Base-by-base conservation (phyloP, 2,797 vertebrate genomes). In the Anabas testudineus region DNA sequence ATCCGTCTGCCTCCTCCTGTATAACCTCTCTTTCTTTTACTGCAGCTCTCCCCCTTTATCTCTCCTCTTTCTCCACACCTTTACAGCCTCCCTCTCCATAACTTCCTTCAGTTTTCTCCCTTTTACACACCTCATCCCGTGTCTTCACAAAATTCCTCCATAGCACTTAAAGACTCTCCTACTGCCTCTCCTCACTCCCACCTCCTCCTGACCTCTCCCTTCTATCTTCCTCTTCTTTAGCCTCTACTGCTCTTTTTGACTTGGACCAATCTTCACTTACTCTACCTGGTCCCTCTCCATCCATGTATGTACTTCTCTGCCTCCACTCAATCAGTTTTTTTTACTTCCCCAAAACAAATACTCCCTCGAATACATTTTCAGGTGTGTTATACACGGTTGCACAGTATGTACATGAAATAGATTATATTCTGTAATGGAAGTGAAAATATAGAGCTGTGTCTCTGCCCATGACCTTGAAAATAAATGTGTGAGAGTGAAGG, bases 211-310 rank as follows among this genome's bases (percentile, higher is more conserved):
- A 74, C 62, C 49, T 74, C 61, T 64, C 9, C 37, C 49, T 62
- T 16, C 6, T 42, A 55, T 51, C 30, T 82, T 76, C 55, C 67
- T 16, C 48, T 47, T 75, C 77, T 82, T 83, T 81, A 69, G 78
- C 80, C 74, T 88, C 51, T 53, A 39, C 58, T 73, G 73, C 51
- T 75, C 55, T 86, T 80, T 76, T 82, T 80, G 68, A 80, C 60
- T 26, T 64, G 22, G 63, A 78, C 71, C 84, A 82, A 75, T 76
- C 55, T 41, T 71, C 14, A 2, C 42, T 43, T 71, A 43, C 47
- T 67, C 54, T 43, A 63, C 21, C 55, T 41, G 61, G 67, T 76
- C 65, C 28, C 76, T 61, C 54, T 13, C 12, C 65, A 63, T 72
- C 55, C 46, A 58, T 53, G 45, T 47, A 43, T 82, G 66, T 51